Evolutionary conservation across 2,113 vertebrate genomes (phyloP).

Genomic region (Cochlearius cochlearius): DNA sequence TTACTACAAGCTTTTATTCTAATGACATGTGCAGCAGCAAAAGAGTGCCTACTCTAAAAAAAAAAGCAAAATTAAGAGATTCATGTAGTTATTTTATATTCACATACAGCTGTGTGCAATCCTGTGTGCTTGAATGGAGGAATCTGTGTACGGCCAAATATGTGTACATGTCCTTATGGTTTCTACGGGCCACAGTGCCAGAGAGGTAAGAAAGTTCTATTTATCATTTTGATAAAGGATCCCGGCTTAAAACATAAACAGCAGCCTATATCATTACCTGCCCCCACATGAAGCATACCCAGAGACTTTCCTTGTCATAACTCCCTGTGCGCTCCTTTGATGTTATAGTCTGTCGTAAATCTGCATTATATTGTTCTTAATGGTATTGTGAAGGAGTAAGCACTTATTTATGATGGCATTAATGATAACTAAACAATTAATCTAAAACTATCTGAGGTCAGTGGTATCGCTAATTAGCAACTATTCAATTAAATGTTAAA

Average conservation of each 20-base stretch:
- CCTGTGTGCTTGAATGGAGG: conserved; percentile 83
- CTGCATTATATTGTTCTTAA: background rate
- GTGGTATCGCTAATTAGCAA: background rate
- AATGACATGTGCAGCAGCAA: background rate
- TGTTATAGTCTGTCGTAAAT: background rate
- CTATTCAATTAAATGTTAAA: background rate
- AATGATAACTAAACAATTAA: background rate
- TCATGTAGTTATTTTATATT: background rate
- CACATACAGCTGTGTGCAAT: conserved; percentile 76
- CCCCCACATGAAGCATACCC: background rate
- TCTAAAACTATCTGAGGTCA: background rate
- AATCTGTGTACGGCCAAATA: conserved; percentile 72
- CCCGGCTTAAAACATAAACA: background rate
- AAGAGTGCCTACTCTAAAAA: background rate
- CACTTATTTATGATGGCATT: background rate
- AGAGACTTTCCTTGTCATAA: background rate
- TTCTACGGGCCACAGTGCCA: conserved; percentile 77
- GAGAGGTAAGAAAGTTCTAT: conserved; percentile 70
- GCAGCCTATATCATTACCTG: background rate
- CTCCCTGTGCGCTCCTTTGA: background rate
- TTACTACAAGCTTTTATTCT: background rate
- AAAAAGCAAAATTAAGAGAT: background rate
- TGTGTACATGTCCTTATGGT: conserved; percentile 75
- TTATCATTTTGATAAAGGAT: conserved; percentile 1
- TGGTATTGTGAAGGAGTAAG: background rate